These are phyloP conservation scores for Sinocyclocheilus anshuiensis DNA, from an alignment of 2,113 vertebrate genomes.

Conservation along the genomic window DNA sequence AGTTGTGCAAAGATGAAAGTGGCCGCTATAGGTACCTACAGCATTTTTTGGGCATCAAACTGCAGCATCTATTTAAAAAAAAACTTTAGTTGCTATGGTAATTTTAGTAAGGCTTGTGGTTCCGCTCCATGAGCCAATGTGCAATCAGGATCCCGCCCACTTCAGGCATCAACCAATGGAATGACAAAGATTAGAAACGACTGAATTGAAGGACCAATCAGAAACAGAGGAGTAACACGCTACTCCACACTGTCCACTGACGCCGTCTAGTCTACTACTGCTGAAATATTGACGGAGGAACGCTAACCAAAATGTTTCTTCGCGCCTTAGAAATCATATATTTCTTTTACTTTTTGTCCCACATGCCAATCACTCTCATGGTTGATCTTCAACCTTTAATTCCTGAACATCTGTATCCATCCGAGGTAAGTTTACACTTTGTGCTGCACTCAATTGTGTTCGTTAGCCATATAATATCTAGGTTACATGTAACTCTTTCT, in stretches of 20 bases:
- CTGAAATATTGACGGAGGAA: neutral
- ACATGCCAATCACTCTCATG: constrained; percentile 84
- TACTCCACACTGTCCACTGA: neutral
- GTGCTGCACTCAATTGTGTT: neutral
- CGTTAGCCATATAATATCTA: neutral
- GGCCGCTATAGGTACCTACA: too few relatives aligned
- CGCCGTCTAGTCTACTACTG: neutral
- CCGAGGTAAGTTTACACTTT: constrained; percentile 73
- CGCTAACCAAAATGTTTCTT: constrained; percentile 59
- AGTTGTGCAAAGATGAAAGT: too few relatives aligned
- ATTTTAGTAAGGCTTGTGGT: neutral
- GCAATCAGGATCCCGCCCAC: constrained; percentile 20
- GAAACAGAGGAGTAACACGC: neutral
- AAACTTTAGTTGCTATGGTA: constrained; percentile 2
- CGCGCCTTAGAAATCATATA: constrained; percentile 83
- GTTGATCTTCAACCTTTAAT: constrained; percentile 85
- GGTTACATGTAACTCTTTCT: neutral
- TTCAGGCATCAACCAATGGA: constrained; percentile 60
- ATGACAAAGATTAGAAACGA: neutral
- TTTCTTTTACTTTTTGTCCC: constrained; percentile 86
- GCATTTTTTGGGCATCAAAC: too few relatives aligned
- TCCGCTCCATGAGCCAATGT: constrained; percentile 2
- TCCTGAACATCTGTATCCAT: constrained; percentile 74
- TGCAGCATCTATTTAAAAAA: neutral
- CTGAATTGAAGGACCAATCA: constrained; percentile 2